These are phyloP conservation scores for Mormyrus proboscirostris DNA, from an alignment of 2,797 vertebrate genomes.

Conservation along the genomic window DNA sequence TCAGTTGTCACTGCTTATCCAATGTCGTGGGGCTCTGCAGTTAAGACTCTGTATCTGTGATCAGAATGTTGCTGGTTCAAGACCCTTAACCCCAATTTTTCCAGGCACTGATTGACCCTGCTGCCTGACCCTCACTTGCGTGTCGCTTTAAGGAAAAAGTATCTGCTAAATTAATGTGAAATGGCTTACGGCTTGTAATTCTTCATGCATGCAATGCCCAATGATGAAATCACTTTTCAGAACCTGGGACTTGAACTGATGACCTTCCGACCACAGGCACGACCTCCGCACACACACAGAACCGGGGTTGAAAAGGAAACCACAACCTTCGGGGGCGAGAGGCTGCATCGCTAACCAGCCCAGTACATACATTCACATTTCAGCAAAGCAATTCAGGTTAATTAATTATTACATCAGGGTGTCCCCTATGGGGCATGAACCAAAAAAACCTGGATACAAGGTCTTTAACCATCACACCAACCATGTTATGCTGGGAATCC, in stretches of 20 bases:
- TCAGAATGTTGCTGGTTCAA: neutral
- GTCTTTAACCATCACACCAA: neutral
- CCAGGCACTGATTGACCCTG: neutral
- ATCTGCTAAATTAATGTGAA: neutral
- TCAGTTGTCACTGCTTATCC: neutral
- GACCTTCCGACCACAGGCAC: neutral
- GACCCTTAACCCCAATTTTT: neutral
- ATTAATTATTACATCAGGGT: neutral
- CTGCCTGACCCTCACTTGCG: neutral
- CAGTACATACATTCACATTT: neutral
- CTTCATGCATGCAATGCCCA: neutral
- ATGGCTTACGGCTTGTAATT: neutral
- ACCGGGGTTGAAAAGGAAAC: neutral
- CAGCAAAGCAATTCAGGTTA: neutral
- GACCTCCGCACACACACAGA: neutral
- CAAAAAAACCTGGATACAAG: neutral
- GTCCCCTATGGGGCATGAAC: neutral
- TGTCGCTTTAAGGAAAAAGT: neutral
- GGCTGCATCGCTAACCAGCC: neutral
- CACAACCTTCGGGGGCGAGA: neutral
- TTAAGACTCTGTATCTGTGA: neutral
- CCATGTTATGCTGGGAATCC: neutral
- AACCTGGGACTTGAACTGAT: neutral
- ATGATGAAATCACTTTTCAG: neutral
- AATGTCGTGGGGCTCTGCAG: neutral